Evolutionary conservation across 2,888 invertebrate species (phyloP).

Genomic region (Polylopha cassiicola): DNA sequence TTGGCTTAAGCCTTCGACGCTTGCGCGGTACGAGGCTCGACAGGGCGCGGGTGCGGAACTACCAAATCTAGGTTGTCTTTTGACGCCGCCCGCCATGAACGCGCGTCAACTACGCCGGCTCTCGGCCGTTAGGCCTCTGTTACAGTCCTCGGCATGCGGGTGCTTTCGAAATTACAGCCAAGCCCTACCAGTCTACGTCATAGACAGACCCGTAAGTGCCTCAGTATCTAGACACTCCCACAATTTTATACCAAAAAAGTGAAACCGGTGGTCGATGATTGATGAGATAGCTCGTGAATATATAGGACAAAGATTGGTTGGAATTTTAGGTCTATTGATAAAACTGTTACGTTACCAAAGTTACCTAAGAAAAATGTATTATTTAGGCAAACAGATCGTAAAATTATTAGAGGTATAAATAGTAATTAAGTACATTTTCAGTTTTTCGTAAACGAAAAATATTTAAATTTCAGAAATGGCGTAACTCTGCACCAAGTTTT

Average conservation of each 20-base stretch:
- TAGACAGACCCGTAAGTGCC: constrained; percentile 66
- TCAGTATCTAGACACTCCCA: constrained; percentile 4
- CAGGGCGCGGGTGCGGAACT: constrained; percentile 45
- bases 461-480: constrained; percentile 76
- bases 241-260: too few species aligned
- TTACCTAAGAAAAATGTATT: too few species aligned
- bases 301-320: too few species aligned
- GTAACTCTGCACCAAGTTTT: constrained; percentile 67
- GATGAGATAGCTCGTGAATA: too few species aligned
- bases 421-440: too few species aligned
- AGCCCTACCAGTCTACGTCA: constrained; percentile 69
- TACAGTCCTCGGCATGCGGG: constrained; percentile 42
- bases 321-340: too few species aligned
- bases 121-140: constrained; percentile 38
- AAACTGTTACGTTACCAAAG: too few species aligned
- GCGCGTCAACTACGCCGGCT: constrained; percentile 61
- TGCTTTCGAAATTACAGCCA: constrained; percentile 61
- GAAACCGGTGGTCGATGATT: too few species aligned
- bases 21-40: constrained; percentile 50
- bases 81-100: constrained; percentile 46
- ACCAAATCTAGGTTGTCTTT: constrained; percentile 1
- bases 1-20: constrained; percentile 39
- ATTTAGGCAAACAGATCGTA: too few species aligned
- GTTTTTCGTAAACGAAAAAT: too few species aligned
- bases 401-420: too few species aligned